Percentiles rank a stretch among this genome's conserved stretches.
Evolutionary conservation across 2,888 invertebrate species (phyloP).

Genomic region (Coleophora deauratella): DNA sequence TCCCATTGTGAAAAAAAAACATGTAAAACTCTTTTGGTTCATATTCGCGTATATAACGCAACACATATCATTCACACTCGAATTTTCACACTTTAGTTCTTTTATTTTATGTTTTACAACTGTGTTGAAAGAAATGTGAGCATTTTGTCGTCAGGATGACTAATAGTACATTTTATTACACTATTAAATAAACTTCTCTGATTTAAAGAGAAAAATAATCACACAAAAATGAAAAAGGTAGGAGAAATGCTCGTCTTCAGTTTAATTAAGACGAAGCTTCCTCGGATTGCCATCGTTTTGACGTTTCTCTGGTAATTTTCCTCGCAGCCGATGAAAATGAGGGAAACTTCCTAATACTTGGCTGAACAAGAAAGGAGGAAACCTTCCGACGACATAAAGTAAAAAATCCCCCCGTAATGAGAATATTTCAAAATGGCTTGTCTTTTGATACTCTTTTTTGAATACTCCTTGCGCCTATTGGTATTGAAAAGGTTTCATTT

Average conservation of each 20-base stretch:
- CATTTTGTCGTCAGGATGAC: constrained; percentile 37
- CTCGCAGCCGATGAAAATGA: constrained; percentile 38
- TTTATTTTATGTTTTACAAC: too few species aligned
- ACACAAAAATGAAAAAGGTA: constrained; percentile 13
- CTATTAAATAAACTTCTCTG: neutral
- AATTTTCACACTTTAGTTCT: constrained; percentile 12
- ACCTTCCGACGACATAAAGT: constrained; percentile 39
- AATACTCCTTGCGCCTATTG: constrained; percentile 27
- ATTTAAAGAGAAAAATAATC: neutral
- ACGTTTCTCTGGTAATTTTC: constrained; percentile 58
- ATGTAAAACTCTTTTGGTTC: too few species aligned
- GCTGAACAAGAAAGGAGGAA: constrained; percentile 48
- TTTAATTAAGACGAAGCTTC: constrained; percentile 50
- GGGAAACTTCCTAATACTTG: constrained; percentile 48
- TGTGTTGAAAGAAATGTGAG: constrained; percentile 38
- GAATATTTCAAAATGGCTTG: constrained; percentile 50
- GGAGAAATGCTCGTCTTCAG: constrained; percentile 32
- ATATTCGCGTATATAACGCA: too few species aligned
- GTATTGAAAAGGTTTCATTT: constrained; percentile 33
- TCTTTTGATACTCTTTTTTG: constrained; percentile 33
- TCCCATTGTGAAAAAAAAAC: too few species aligned
- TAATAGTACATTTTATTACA: constrained; percentile 17
- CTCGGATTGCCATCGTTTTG: constrained; percentile 49
- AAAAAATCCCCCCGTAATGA: constrained; percentile 57
- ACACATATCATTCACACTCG: neutral